Percentiles rank a stretch among this genome's conserved stretches.
phyloP scores from a whole-genome alignment of 2,113 vertebrate species.

The Brachionichthys hirsutus region DNA sequence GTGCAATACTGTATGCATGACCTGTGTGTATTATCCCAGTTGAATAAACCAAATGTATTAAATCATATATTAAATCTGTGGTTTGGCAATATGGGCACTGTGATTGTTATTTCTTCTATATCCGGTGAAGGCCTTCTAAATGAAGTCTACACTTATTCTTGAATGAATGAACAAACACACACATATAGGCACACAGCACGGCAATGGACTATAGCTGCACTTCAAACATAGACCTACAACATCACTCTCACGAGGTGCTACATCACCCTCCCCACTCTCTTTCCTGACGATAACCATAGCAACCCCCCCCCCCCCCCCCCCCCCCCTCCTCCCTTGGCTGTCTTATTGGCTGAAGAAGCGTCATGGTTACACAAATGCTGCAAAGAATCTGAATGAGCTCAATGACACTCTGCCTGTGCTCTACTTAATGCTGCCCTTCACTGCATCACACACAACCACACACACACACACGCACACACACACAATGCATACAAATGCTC shows the following conservation, averaged over 20 bases:
- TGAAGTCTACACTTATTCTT: conserved; percentile 6
- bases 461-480: conserved; percentile 14
- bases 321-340: conserved; percentile 51
- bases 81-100: background rate
- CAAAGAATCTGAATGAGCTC: conserved; percentile 76
- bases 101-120: conserved; percentile 4
- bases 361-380: conserved; percentile 69
- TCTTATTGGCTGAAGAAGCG: conserved; percentile 60
- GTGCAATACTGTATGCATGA: conserved; percentile 17
- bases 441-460: conserved; percentile 29
- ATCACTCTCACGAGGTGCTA: background rate
- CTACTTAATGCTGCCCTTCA: conserved; percentile 67
- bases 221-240: no score
- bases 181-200: no score
- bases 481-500: conserved; percentile 34
- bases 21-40: background rate
- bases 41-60: conserved; percentile 37
- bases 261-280: conserved; percentile 46
- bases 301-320: conserved; percentile 66
- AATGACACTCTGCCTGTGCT: conserved; percentile 60
- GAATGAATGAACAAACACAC: no score
- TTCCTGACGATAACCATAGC: conserved; percentile 69
- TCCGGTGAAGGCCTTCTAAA: conserved; percentile 11
- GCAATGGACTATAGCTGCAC: no score
- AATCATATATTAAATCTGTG: conserved; percentile 6